Evolutionary conservation across 2,888 invertebrate genomes (phyloP), one percentile per base, ranked within the genome.

Genomic region (Melinaea marsaeus): DNA sequence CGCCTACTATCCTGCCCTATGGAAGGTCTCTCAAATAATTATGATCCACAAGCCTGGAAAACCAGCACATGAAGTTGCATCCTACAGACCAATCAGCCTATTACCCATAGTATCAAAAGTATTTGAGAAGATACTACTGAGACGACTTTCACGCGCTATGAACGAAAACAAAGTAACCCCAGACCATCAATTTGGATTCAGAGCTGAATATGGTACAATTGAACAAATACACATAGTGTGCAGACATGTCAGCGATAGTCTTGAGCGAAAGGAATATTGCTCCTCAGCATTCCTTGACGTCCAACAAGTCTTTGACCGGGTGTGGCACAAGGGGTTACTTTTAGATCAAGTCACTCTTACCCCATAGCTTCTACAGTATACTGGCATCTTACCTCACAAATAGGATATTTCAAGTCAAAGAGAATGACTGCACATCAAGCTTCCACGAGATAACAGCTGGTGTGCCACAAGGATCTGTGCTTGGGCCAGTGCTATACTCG

Each of bases 171-270:
- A 7, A 3, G 34, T 47, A 1, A 56, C 57, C 6, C 56, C 56
- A 2, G 7, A 61, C 35, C 42, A 48, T n/a, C 48, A 57, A 33
- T 63, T 63, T 55, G 62, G 62, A 6, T 58, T 62, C n/a, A 57
- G 57, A 46, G 7, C 54, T 4, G 7, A 47, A 2, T 60, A 61
- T 7, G 60, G 55, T 1, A 64, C 61, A 0, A n/a, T 64, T 34
- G 56, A 64, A 42, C 45, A 64, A 55, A 35, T 61, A 5, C 61
- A 64, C 33, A 11, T 58, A 34, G 55, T 61, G 6, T 32, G 13
- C 13, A 33, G 55, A 6, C 33, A 13, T 2, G 55, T 64, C 13
- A 55, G 58, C 13, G 11, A 46, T 13, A 5, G 42, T 4, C 32
- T 61, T 2, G 56, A 61, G 51, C 32, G 22, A 6, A 58, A 58